phyloP scores from a whole-genome alignment of 2,113 vertebrate genomes.

The Alectura lathami region DNA sequence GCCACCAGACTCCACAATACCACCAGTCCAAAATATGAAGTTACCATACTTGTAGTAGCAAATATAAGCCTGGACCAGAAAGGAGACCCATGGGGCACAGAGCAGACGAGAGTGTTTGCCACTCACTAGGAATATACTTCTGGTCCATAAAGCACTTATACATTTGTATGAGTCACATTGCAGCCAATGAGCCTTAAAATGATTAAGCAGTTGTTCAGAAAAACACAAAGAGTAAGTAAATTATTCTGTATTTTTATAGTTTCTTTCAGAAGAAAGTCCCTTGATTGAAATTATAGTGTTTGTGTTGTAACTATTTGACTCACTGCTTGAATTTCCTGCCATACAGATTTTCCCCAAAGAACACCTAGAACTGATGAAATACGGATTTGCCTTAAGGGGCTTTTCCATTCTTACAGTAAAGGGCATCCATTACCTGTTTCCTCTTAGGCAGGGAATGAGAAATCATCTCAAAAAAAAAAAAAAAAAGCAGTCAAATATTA shows the following conservation, averaged over 20 bases:
- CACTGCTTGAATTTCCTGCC: neutral
- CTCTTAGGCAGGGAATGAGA: neutral
- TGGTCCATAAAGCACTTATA: neutral
- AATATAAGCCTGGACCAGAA: neutral
- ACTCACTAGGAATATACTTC: neutral
- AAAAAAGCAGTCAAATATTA: neutral
- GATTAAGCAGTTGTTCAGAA: slow-evolving; percentile 12
- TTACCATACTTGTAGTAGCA: neutral
- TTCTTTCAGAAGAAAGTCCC: neutral
- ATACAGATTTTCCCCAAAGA: neutral
- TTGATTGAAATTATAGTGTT: neutral
- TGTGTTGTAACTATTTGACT: neutral
- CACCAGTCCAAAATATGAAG: neutral
- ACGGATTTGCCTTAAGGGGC: neutral
- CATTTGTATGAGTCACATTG: neutral
- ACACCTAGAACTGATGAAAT: neutral
- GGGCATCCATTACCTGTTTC: neutral
- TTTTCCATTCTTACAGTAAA: neutral
- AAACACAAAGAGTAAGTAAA: slow-evolving; percentile 20
- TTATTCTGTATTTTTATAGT: neutral
- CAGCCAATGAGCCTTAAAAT: neutral
- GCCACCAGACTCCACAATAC: neutral
- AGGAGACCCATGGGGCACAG: neutral
- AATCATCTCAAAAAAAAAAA: neutral
- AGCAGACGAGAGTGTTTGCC: neutral